Percentiles rank a stretch among this genome's conserved stretches.
phyloP scores from a whole-genome alignment of 2,797 vertebrate species.

The Alauda arvensis region DNA sequence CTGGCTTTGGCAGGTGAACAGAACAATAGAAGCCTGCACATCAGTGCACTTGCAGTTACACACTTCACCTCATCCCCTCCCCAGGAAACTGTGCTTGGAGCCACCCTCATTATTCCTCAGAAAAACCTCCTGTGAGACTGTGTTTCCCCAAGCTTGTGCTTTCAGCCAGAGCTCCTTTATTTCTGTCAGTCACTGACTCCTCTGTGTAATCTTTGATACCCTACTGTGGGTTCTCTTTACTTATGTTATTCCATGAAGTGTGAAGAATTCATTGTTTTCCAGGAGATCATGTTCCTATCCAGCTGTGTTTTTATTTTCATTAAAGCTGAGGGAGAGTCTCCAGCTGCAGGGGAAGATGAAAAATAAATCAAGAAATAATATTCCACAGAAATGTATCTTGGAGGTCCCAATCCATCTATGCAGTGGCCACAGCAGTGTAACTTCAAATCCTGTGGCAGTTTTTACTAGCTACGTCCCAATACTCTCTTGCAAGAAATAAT shows the following conservation, averaged over 20 bases:
- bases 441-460: neutral
- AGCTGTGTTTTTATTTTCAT: slow-evolving; percentile 40
- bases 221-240: neutral
- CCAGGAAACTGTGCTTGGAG: neutral
- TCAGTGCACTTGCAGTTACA: neutral
- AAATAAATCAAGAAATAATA: slow-evolving; percentile 32
- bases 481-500: neutral
- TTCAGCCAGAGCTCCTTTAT: neutral
- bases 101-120: neutral
- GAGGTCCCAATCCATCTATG: neutral
- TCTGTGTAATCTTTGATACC: slow-evolving; percentile 6
- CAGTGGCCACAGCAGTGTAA: neutral
- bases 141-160: neutral
- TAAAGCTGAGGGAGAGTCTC: neutral
- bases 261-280: slow-evolving; percentile 45
- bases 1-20: neutral
- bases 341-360: neutral
- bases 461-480: neutral
- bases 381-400: neutral
- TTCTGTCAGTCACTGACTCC: neutral
- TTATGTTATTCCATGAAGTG: slow-evolving; percentile 27
- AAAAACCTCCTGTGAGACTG: neutral
- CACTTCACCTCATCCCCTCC: neutral
- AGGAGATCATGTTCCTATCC: slow-evolving; percentile 20
- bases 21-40: neutral